A percentile compares a stretch with the other conserved stretches of the same genome.
phyloP scores from a whole-genome alignment of 2,888 invertebrate genomes.

The Xestia sexstrigata region DNA sequence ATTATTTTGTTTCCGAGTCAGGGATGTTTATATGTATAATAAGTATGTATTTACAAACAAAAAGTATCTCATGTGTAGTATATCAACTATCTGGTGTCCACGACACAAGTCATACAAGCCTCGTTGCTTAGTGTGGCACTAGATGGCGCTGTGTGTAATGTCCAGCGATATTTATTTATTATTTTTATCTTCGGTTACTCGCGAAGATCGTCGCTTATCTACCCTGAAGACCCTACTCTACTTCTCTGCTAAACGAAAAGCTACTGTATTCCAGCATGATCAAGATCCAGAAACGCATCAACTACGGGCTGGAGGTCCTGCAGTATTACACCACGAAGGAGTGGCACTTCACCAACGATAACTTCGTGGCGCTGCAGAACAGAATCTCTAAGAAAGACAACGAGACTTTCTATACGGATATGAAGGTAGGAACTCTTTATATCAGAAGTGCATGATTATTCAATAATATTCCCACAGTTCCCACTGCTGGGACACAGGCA shows the following conservation, averaged over 20 bases:
- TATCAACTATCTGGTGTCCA: too few relatives aligned
- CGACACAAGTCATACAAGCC: too few relatives aligned
- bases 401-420: constrained; percentile 91
- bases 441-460: neutral
- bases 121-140: too few relatives aligned
- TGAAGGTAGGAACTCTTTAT: constrained; percentile 74
- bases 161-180: too few relatives aligned
- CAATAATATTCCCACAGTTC: neutral
- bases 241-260: neutral
- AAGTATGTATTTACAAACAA: too few relatives aligned
- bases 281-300: constrained; percentile 91
- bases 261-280: constrained; percentile 90
- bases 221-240: too few relatives aligned
- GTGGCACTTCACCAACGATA: constrained; percentile 94
- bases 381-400: constrained; percentile 90
- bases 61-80: too few relatives aligned
- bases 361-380: constrained; percentile 88
- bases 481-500: neutral
- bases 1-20: too few relatives aligned
- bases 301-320: constrained; percentile 92
- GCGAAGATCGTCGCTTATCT: too few relatives aligned
- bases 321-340: constrained; percentile 95
- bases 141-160: too few relatives aligned
- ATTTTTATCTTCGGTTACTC: too few relatives aligned
- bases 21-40: too few relatives aligned